phyloP scores from a whole-genome alignment of 2,888 invertebrate genomes.

The Pristionchus maxplancki region DNA sequence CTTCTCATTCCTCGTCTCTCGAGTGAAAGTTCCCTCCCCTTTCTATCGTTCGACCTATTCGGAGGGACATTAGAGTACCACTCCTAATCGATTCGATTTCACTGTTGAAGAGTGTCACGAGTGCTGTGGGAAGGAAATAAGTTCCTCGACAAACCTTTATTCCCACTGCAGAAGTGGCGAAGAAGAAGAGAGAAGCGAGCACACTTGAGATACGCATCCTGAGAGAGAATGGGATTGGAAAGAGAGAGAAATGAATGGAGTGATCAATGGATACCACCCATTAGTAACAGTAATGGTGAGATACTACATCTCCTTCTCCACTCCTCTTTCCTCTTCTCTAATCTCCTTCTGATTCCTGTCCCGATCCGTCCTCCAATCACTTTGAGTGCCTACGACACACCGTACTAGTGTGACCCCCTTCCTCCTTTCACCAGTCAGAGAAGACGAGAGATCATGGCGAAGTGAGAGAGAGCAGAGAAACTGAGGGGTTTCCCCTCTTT shows the following conservation, averaged over 20 bases:
- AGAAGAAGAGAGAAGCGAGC: conserved; percentile 37
- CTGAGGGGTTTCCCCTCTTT: neutral
- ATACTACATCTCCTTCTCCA: neutral
- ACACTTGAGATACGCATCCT: conserved; percentile 19
- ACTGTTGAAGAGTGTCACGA: too few species aligned
- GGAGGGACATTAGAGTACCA: neutral
- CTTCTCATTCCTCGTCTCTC: neutral
- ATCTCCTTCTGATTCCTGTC: neutral
- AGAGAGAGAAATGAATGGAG: neutral
- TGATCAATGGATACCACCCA: neutral
- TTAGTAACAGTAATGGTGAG: neutral
- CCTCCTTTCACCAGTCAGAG: neutral
- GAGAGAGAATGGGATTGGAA: neutral
- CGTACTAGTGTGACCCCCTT: neutral
- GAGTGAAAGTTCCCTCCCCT: neutral
- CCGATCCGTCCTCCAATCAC: conserved; percentile 2
- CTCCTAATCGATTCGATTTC: too few species aligned
- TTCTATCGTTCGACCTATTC: neutral
- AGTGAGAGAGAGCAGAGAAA: neutral
- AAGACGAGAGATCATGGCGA: neutral
- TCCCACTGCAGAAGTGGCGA: neutral
- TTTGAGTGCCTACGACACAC: conserved; percentile 34
- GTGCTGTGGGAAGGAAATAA: too few species aligned
- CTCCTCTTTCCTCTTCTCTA: neutral
- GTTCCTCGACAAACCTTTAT: neutral